Percentiles rank a stretch among this genome's conserved stretches.
phyloP scores from a whole-genome alignment of 2,113 vertebrate genomes.

The Chloropsis hardwickii region DNA sequence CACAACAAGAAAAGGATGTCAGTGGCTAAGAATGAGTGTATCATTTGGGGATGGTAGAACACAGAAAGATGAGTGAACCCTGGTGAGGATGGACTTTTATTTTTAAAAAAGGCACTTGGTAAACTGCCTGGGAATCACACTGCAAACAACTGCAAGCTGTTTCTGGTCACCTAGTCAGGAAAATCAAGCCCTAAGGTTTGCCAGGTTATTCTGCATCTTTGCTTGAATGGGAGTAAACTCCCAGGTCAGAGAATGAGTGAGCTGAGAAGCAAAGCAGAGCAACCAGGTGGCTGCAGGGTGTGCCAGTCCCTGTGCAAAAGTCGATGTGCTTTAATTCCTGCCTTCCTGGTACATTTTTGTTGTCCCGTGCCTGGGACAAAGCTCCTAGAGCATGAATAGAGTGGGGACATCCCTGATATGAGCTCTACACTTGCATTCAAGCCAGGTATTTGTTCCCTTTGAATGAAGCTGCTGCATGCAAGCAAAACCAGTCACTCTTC shows the following conservation, averaged over 20 bases:
- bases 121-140: neutral
- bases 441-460: neutral
- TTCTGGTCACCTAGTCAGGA: neutral
- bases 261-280: neutral
- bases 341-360: neutral
- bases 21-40: neutral
- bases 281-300: neutral
- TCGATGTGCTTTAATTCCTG: neutral
- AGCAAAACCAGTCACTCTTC: neutral
- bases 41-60: neutral
- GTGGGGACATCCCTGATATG: accelerated
- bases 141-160: neutral
- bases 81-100: neutral
- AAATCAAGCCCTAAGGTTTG: neutral
- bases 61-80: neutral
- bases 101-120: neutral
- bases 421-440: neutral
- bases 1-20: neutral
- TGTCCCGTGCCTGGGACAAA: neutral
- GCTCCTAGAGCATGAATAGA: neutral
- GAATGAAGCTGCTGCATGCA: neutral
- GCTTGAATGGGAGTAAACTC: neutral
- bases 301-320: neutral
- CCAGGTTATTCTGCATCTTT: neutral
- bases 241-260: neutral